These are phyloP conservation scores for Agelas oroides DNA, from an alignment of 37 sponge, comb jelly and placozoan genomes.

Conservation along the genomic window DNA sequence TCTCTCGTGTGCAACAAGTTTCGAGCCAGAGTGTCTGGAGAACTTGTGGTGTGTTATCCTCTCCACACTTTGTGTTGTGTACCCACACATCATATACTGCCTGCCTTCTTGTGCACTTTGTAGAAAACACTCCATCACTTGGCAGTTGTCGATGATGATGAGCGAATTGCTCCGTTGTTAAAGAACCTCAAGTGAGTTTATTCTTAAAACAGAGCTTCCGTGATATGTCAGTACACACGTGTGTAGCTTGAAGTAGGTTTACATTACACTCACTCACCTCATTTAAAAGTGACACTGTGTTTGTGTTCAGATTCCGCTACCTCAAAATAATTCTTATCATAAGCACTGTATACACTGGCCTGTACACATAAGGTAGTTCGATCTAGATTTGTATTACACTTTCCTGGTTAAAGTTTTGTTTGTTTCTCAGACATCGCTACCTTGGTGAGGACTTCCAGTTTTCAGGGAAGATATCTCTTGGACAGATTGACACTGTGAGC, in stretches of 20 bases:
- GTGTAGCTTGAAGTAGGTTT: no score
- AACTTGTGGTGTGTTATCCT: conserved; percentile 58
- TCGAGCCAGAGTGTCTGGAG: conserved; percentile 73
- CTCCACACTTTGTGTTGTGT: not conserved
- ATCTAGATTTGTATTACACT: no score
- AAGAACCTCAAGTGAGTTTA: conserved; percentile 52
- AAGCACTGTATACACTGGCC: no score
- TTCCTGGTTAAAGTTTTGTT: no score
- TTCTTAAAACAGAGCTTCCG: no score
- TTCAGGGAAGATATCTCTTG: conserved; percentile 40
- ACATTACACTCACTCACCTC: no score
- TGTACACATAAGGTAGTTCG: no score
- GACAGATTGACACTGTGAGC: conserved; percentile 58
- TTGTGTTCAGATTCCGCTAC: no score
- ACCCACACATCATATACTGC: not conserved
- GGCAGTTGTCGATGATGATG: conserved; percentile 85
- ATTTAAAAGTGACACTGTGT: no score
- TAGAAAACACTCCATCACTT: conserved; percentile 74
- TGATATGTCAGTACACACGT: no score
- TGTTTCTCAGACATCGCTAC: conserved; percentile 53
- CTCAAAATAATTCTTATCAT: no score
- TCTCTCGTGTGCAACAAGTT: conserved; percentile 78
- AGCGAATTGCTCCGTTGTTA: conserved; percentile 68
- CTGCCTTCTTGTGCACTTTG: not conserved
- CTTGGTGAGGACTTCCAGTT: conserved; percentile 65